A percentile compares a stretch with the other conserved stretches of the same genome.
phyloP scores from a whole-genome alignment of 2,113 vertebrate species.

The Motacilla tschutschensis region DNA sequence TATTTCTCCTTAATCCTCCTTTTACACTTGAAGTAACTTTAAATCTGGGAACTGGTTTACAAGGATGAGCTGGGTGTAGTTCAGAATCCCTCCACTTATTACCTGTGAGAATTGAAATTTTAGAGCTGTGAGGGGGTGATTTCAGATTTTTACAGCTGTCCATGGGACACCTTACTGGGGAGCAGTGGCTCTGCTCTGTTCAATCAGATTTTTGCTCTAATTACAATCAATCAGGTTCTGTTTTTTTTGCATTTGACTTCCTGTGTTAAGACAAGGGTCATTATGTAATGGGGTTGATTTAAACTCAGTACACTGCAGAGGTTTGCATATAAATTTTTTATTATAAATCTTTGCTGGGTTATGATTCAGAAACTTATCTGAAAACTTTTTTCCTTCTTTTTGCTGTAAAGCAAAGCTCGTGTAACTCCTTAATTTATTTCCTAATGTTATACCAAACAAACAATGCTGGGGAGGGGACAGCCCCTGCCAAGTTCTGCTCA shows the following conservation, averaged over 20 bases:
- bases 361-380: slow-evolving; percentile 21
- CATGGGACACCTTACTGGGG: neutral
- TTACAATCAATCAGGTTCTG: neutral
- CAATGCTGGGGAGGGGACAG: slow-evolving; percentile 3
- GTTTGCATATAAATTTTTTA: slow-evolving; percentile 24
- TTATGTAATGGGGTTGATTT: neutral
- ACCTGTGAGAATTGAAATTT: neutral
- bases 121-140: neutral
- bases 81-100: neutral
- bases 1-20: neutral
- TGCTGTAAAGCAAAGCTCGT: slow-evolving; percentile 5
- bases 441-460: slow-evolving; percentile 23
- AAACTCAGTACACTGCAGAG: neutral
- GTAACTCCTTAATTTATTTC: slow-evolving; percentile 26
- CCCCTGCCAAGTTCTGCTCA: slow-evolving; percentile 10
- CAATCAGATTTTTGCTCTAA: neutral
- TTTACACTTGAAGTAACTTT: slow-evolving; percentile 57
- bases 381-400: neutral
- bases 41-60: slow-evolving; percentile 23
- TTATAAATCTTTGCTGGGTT: slow-evolving; percentile 27
- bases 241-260: slow-evolving; percentile 5
- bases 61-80: slow-evolving; percentile 15
- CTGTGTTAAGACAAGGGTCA: neutral
- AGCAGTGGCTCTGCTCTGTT: neutral
- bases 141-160: neutral